phyloP scores from a whole-genome alignment of 64 coral and sea anemone genomes.

The Pachyseris speciosa region DNA sequence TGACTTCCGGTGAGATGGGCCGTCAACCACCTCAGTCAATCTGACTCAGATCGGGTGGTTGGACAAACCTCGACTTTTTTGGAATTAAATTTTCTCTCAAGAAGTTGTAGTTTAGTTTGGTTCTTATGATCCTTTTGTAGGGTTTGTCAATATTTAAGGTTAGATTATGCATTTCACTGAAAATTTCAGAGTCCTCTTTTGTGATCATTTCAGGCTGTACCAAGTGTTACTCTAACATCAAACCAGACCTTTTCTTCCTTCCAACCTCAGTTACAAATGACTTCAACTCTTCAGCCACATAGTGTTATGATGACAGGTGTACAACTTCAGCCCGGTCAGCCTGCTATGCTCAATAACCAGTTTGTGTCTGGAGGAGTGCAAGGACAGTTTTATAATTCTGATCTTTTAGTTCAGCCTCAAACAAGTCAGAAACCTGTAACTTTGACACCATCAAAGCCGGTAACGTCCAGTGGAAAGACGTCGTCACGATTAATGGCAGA shows the following conservation, averaged over 20 bases:
- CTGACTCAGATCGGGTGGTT: no score
- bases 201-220: neutral
- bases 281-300: constrained; percentile 31
- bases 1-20: no score
- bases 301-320: neutral
- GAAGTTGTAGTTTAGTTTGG: no score
- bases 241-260: neutral
- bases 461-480: constrained; percentile 7
- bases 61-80: no score
- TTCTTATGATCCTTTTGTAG: neutral
- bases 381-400: constrained; percentile 17
- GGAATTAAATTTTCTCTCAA: no score
- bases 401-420: constrained; percentile 38
- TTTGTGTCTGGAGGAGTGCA: neutral
- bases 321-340: neutral
- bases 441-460: constrained; percentile 17
- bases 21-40: no score
- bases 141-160: neutral
- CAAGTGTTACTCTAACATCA: neutral
- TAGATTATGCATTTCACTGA: neutral
- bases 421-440: neutral
- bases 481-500: constrained; percentile 11
- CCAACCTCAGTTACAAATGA: neutral
- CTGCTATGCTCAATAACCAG: neutral
- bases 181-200: neutral